Conservation (phyloP, 2,113 vertebrate species). For the Channa maculata region DNA sequence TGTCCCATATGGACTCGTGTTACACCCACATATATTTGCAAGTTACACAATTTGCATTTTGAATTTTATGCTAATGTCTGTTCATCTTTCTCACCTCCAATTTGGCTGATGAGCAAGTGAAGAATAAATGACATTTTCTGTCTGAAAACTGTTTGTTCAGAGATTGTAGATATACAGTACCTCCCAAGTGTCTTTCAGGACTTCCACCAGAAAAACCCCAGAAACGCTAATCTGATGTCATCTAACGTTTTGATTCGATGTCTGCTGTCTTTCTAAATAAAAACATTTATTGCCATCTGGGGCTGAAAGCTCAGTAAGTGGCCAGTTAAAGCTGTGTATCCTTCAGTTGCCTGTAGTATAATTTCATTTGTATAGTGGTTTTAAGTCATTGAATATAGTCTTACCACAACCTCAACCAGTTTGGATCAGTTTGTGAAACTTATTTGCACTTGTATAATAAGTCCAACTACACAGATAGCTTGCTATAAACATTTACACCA, state of each 20-base stretch:
- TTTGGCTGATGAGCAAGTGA: constrained; percentile 7
- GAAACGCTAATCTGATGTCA: background rate
- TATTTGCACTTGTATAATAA: background rate
- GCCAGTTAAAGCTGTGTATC: too few species aligned
- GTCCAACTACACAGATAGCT: background rate
- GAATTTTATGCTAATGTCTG: constrained; percentile 47
- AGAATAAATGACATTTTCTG: constrained; percentile 24
- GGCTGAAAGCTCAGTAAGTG: background rate
- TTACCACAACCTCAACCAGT: background rate
- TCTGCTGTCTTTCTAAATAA: constrained; percentile 3
- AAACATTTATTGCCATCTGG: background rate
- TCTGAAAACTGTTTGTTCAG: constrained; percentile 10
- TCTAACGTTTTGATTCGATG: background rate
- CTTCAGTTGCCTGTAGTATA: too few species aligned
- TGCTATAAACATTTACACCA: constrained; percentile 1
- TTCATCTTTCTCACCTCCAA: constrained; percentile 23
- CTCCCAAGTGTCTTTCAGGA: background rate
- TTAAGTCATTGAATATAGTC: background rate
- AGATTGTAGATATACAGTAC: background rate
- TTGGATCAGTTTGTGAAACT: background rate
- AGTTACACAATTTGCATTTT: constrained; percentile 55
- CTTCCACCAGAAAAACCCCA: background rate
- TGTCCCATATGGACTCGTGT: constrained; percentile 39
- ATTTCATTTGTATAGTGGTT: too few species aligned
- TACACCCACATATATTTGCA: constrained; percentile 52